These are phyloP conservation scores for Mermis nigrescens DNA, from an alignment of 2,888 invertebrate genomes.

Conservation along the genomic window DNA sequence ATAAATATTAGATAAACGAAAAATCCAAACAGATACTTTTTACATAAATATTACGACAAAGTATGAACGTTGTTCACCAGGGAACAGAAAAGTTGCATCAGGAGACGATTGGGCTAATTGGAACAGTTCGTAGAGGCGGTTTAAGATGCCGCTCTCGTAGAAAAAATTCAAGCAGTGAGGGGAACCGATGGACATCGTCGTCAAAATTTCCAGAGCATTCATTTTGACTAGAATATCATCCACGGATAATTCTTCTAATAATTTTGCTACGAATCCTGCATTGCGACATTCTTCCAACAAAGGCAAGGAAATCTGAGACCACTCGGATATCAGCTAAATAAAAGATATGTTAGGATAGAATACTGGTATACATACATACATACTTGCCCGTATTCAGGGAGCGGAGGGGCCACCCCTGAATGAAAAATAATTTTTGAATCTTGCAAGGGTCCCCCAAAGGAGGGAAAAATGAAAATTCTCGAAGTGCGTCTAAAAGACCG, in stretches of 20 bases:
- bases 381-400: too few species aligned
- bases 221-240: constrained; percentile 7
- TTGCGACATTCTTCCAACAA: not conserved
- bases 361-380: too few species aligned
- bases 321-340: not conserved
- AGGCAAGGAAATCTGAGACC: not conserved
- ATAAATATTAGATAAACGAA: too few species aligned
- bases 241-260: not conserved
- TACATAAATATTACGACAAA: not conserved
- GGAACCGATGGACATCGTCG: constrained; percentile 3
- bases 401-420: too few species aligned
- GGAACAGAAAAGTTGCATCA: constrained; percentile 5
- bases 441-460: too few species aligned
- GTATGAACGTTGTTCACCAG: not conserved
- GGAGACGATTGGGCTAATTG: not conserved
- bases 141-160: not conserved
- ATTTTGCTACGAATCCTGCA: not conserved
- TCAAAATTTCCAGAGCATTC: constrained; percentile 10
- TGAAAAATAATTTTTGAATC: too few species aligned
- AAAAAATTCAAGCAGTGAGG: constrained; percentile 4
- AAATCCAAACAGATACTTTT: too few species aligned
- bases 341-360: too few species aligned
- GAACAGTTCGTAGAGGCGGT: not conserved
- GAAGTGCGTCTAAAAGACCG: too few species aligned
- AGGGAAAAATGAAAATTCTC: too few species aligned